These are phyloP conservation scores for Cantharis rustica DNA, from an alignment of 2,888 invertebrate genomes.

Conservation along the genomic window DNA sequence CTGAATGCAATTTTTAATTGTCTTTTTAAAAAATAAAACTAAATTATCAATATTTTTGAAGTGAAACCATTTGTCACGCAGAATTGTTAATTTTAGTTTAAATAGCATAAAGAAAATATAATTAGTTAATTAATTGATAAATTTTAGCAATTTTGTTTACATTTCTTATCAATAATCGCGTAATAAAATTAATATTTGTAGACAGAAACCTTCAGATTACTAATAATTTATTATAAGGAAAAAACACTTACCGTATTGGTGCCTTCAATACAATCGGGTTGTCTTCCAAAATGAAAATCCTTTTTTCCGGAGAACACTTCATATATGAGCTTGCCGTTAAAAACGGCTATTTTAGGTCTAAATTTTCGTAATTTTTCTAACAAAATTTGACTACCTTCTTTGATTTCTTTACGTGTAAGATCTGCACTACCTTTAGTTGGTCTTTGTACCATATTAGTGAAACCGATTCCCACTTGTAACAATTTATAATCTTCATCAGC, in stretches of 20 bases:
- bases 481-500: constrained; percentile 95
- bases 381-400: constrained; percentile 88
- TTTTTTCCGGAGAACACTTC: constrained; percentile 97
- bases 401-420: constrained; percentile 90
- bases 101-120: neutral
- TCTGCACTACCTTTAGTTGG: constrained; percentile 97
- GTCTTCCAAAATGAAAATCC: constrained; percentile 95
- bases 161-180: neutral
- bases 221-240: neutral
- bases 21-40: neutral
- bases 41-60: neutral
- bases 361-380: constrained; percentile 89
- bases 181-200: neutral
- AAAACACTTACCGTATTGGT: constrained; percentile 84
- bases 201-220: neutral
- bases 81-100: neutral
- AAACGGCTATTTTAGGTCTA: constrained; percentile 95
- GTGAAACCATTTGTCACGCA: neutral
- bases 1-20: neutral
- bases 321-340: constrained; percentile 98
- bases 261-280: constrained; percentile 90
- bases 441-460: constrained; percentile 96
- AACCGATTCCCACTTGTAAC: constrained; percentile 92
- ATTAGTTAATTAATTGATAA: neutral
- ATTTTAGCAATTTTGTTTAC: neutral